Conservation (phyloP, 2,888 invertebrate species). For the Biston stratarius region DNA sequence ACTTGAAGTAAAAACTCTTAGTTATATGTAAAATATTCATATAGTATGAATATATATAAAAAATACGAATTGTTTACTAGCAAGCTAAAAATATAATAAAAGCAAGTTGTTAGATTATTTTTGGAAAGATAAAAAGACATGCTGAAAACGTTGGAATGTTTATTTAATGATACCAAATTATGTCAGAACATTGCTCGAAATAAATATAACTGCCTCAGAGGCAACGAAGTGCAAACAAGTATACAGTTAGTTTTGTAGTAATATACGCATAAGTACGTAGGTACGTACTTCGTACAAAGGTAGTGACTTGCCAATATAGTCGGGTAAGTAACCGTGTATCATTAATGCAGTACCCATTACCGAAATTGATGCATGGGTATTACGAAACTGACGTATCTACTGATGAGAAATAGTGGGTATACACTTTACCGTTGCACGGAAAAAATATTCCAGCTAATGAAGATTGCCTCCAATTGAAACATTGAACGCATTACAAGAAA, state of each 20-base stretch:
- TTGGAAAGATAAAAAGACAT: neutral
- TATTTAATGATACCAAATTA: slow-evolving; percentile 44
- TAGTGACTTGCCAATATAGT: slow-evolving; percentile 64
- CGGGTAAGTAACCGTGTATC: slow-evolving; percentile 60
- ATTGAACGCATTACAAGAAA: slow-evolving; percentile 25
- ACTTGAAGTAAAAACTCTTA: slow-evolving; percentile 22
- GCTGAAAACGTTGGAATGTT: slow-evolving; percentile 33
- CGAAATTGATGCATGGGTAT: slow-evolving; percentile 54
- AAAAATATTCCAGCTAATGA: slow-evolving; percentile 44
- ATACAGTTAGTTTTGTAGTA: slow-evolving; percentile 71
- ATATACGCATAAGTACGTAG: slow-evolving; percentile 21
- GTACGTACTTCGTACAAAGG: slow-evolving; percentile 52
- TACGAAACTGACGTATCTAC: slow-evolving; percentile 51
- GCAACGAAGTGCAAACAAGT: slow-evolving; percentile 74
- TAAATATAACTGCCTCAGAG: slow-evolving; percentile 65
- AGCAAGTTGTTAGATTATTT: slow-evolving; percentile 12
- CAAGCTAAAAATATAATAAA: slow-evolving; percentile 25
- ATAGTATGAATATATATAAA: no score
- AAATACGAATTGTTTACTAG: neutral
- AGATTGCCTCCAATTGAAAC: slow-evolving; percentile 46
- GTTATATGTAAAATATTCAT: no score
- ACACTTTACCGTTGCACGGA: slow-evolving; percentile 42
- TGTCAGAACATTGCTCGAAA: slow-evolving; percentile 39
- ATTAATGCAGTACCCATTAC: slow-evolving; percentile 65
- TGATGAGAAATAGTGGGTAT: slow-evolving; percentile 45